Percentiles rank a stretch among this genome's conserved stretches.
Evolutionary conservation across 2,888 invertebrate species (phyloP).

Genomic region (Gari tellinella): DNA sequence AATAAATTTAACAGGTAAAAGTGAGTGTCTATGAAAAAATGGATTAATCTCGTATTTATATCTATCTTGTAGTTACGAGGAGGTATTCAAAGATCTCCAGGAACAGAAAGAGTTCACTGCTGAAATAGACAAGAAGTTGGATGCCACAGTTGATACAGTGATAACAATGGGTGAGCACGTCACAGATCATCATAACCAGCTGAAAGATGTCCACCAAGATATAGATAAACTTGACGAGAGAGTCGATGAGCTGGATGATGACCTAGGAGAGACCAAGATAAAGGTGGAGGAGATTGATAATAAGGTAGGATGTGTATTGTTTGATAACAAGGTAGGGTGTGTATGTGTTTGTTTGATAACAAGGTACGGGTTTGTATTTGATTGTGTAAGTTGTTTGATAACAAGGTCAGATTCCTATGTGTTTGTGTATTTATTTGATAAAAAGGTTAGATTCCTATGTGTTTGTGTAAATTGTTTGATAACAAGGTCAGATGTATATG

Average conservation of each 20-base stretch:
- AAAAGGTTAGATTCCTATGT: too few species aligned
- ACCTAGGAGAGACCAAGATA: constrained; percentile 68
- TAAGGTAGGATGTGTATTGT: constrained; percentile 78
- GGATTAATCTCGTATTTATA: too few species aligned
- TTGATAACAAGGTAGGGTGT: too few species aligned
- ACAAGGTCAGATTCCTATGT: too few species aligned
- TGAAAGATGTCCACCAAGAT: constrained; percentile 58
- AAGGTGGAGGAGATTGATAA: constrained; percentile 79
- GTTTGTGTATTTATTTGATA: too few species aligned
- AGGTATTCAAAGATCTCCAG: constrained; percentile 67
- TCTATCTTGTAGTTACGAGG: constrained; percentile 64
- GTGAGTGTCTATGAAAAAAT: too few species aligned
- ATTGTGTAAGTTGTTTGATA: too few species aligned
- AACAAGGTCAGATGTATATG: too few species aligned
- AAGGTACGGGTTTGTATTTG: too few species aligned
- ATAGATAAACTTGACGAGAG: constrained; percentile 64
- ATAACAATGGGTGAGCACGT: constrained; percentile 67
- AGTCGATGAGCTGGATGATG: constrained; percentile 66
- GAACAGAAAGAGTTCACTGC: constrained; percentile 69
- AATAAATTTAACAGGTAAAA: too few species aligned
- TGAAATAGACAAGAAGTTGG: constrained; percentile 69
- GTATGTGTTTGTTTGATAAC: too few species aligned
- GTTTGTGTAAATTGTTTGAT: too few species aligned
- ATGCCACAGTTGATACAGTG: constrained; percentile 66
- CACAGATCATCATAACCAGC: constrained; percentile 66